phyloP scores from a whole-genome alignment of 2,113 vertebrate species.

The Planiliza haematocheilus region DNA sequence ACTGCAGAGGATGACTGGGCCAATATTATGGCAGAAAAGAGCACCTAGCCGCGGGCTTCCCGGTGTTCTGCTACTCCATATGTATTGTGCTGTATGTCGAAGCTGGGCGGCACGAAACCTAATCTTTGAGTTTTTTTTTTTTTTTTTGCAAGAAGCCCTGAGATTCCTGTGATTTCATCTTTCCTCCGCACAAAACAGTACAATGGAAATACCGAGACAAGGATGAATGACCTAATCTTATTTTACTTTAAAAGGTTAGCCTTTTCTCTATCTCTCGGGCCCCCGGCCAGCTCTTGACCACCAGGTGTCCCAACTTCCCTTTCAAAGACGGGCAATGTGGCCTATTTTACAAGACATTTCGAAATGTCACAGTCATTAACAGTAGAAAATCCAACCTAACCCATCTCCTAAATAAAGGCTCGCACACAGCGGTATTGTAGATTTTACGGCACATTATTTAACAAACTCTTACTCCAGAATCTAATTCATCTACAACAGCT shows the following conservation, averaged over 20 bases:
- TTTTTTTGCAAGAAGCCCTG: constrained; percentile 20
- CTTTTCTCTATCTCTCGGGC: constrained; percentile 57
- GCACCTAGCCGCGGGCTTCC: constrained; percentile 2
- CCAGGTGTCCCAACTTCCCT: constrained; percentile 63
- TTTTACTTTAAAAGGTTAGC: constrained; percentile 71
- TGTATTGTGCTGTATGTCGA: constrained; percentile 2
- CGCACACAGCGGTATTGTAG: constrained; percentile 8
- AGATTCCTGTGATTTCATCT: constrained; percentile 54
- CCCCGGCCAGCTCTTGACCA: constrained; percentile 61
- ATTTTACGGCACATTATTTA: constrained; percentile 29
- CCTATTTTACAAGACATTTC: constrained; percentile 70
- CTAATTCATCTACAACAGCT: constrained; percentile 37
- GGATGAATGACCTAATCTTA: constrained; percentile 68
- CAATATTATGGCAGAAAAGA: constrained; percentile 13
- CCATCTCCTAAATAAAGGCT: constrained; percentile 7
- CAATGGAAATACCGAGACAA: constrained; percentile 65
- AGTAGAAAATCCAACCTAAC: constrained; percentile 31
- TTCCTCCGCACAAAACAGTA: constrained; percentile 40
- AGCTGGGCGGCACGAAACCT: neutral
- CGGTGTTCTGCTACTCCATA: constrained; percentile 7
- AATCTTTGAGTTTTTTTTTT: constrained; percentile 20
- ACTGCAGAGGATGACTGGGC: constrained; percentile 23
- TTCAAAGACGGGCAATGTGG: constrained; percentile 54
- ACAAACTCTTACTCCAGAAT: constrained; percentile 37
- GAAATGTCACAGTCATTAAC: constrained; percentile 74